phyloP scores from a whole-genome alignment of 1,140 invertebrate genomes.

The Zophobas atratus region DNA sequence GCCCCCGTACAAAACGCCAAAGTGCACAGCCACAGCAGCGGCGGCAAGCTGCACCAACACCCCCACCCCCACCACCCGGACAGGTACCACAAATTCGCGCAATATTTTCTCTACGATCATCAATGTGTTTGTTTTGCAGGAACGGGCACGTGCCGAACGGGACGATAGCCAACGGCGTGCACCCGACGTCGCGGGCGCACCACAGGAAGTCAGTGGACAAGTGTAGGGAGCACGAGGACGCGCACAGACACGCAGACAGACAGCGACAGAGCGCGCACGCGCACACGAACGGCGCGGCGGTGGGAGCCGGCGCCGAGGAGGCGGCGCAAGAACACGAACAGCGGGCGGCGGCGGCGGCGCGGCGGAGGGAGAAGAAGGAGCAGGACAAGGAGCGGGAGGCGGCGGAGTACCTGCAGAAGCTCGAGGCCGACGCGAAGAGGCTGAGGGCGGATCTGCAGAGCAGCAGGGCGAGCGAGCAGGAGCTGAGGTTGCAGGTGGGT shows the following conservation, averaged over 20 bases:
- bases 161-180: slow-evolving; percentile 60
- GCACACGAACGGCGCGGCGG: slow-evolving; percentile 62
- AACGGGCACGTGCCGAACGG: slow-evolving; percentile 66
- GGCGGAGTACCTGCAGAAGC: slow-evolving; percentile 68
- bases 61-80: no score
- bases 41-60: not conserved
- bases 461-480: slow-evolving; percentile 86
- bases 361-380: slow-evolving; percentile 69
- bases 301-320: slow-evolving; percentile 50
- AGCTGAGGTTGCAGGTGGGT: slow-evolving; percentile 85
- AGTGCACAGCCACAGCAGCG: slow-evolving; percentile 57
- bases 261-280: slow-evolving; percentile 58
- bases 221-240: slow-evolving; percentile 62
- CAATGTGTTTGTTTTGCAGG: slow-evolving; percentile 29
- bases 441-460: slow-evolving; percentile 85
- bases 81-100: no score
- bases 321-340: slow-evolving; percentile 23
- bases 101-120: no score
- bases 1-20: slow-evolving; percentile 49
- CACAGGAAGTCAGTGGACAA: slow-evolving; percentile 64
- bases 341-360: slow-evolving; percentile 64
- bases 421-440: slow-evolving; percentile 84
- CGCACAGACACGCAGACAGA: slow-evolving; percentile 58
- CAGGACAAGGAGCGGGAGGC: slow-evolving; percentile 72
- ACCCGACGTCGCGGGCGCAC: slow-evolving; percentile 60